Evolutionary conservation across 2,113 vertebrate species (phyloP).

Genomic region (Hypocryptadius cinnamomeus): DNA sequence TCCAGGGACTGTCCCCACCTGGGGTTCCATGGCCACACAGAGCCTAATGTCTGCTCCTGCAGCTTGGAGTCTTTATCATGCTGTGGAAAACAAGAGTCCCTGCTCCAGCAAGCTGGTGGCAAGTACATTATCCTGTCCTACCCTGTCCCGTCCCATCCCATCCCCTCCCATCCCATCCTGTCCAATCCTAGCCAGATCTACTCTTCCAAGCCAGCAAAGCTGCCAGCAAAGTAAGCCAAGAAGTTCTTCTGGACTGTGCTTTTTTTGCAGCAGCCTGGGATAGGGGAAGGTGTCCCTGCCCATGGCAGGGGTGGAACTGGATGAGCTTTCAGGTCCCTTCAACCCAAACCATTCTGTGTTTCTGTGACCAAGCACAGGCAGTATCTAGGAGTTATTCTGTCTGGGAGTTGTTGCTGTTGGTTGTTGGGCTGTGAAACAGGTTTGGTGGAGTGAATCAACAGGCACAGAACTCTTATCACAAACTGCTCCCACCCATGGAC

Average conservation of each 20-base stretch:
- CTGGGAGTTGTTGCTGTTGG: background rate
- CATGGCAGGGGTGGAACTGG: background rate
- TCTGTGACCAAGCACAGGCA: background rate
- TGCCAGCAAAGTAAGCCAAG: background rate
- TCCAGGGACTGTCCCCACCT: background rate
- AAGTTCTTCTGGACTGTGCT: background rate
- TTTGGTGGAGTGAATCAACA: background rate
- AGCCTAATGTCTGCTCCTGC: background rate
- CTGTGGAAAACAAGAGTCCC: background rate
- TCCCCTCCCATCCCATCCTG: accelerated
- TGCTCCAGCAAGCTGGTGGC: background rate
- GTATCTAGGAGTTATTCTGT: background rate
- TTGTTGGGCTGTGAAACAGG: background rate
- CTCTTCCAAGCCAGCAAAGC: background rate
- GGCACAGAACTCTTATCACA: background rate
- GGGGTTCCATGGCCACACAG: accelerated
- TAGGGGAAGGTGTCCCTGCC: background rate
- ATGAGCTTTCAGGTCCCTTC: background rate
- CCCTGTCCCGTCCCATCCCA: background rate
- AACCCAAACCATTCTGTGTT: background rate
- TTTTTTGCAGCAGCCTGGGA: background rate
- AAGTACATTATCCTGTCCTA: background rate
- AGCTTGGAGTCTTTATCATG: background rate
- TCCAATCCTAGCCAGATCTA: background rate
- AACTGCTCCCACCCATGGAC: background rate